Conservation (phyloP, 2,797 vertebrate genomes). For the Pseudomugil tenellus region DNA sequence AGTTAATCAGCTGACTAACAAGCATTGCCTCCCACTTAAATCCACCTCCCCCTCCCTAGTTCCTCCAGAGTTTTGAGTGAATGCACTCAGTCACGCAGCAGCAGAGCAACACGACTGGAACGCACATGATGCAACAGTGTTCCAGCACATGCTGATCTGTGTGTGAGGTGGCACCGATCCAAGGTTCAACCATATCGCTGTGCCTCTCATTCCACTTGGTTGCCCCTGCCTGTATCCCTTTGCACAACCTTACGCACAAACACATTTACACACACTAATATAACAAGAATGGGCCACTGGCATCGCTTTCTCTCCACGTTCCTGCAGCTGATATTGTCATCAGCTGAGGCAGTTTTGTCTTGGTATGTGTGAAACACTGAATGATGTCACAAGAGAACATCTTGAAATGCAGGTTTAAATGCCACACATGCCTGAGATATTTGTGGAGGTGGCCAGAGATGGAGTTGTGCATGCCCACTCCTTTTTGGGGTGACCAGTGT, state of each 20-base stretch:
- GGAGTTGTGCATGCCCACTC: background rate
- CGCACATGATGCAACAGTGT: conserved; percentile 75
- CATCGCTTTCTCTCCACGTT: conserved; percentile 41
- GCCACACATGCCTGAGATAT: background rate
- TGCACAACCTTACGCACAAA: too few relatives aligned
- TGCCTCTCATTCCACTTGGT: conserved; percentile 34
- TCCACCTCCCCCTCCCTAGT: conserved; percentile 27
- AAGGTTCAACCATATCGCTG: conserved; percentile 65
- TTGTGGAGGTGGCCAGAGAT: background rate
- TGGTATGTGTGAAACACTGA: conserved; percentile 9
- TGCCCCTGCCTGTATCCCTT: conserved; percentile 29
- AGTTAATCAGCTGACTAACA: conserved; percentile 69
- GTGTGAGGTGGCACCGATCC: conserved; percentile 74
- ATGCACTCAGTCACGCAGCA: conserved; percentile 65
- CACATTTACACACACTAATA: conserved; percentile 11
- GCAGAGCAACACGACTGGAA: conserved; percentile 58
- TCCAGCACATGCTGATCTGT: conserved; percentile 80
- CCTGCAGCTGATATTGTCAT: conserved; percentile 63
- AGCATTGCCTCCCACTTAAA: conserved; percentile 45
- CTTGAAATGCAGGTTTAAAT: conserved; percentile 7
- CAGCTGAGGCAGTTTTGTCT: conserved; percentile 23
- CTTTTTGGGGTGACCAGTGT: background rate
- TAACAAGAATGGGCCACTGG: conserved; percentile 34
- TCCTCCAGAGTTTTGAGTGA: conserved; percentile 53
- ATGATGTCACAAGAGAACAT: background rate